phyloP scores from a whole-genome alignment of 2,888 invertebrate species.

The Disparrhopalites patrizii region DNA sequence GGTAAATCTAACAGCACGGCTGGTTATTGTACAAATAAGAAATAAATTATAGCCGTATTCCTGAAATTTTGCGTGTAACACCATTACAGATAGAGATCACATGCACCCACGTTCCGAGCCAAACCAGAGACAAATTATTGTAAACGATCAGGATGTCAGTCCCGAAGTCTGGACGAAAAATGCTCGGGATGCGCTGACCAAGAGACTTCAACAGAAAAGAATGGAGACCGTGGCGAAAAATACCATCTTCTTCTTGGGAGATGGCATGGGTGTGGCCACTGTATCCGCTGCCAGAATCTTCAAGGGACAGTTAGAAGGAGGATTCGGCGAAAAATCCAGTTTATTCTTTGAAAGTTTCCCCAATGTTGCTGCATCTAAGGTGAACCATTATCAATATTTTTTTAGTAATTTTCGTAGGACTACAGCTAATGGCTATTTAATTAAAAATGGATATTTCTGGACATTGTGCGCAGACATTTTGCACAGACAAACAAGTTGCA shows the following conservation, averaged over 20 bases:
- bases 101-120: no score
- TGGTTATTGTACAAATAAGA: no score
- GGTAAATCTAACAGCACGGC: no score
- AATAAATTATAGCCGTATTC: no score
- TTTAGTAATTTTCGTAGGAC: not conserved
- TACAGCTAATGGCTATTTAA: not conserved
- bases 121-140: no score
- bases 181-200: constrained; percentile 25
- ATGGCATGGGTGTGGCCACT: constrained; percentile 35
- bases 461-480: constrained; percentile 45
- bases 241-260: constrained; percentile 40
- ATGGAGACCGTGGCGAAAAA: constrained; percentile 39
- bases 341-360: not conserved
- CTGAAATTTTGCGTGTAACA: no score
- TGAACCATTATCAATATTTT: no score
- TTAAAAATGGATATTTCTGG: not conserved
- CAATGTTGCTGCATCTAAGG: no score
- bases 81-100: no score
- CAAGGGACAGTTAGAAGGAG: constrained; percentile 52
- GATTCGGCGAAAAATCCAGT: not conserved
- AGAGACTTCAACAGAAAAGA: constrained; percentile 15
- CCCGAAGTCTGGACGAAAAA: constrained; percentile 33
- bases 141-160: no score
- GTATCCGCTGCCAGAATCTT: constrained; percentile 52
- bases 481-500: constrained; percentile 39